Percentiles rank a stretch among this genome's conserved stretches.
Evolutionary conservation across 1,140 invertebrate species (phyloP).

Genomic region (Stratiolaelaps scimitus): DNA sequence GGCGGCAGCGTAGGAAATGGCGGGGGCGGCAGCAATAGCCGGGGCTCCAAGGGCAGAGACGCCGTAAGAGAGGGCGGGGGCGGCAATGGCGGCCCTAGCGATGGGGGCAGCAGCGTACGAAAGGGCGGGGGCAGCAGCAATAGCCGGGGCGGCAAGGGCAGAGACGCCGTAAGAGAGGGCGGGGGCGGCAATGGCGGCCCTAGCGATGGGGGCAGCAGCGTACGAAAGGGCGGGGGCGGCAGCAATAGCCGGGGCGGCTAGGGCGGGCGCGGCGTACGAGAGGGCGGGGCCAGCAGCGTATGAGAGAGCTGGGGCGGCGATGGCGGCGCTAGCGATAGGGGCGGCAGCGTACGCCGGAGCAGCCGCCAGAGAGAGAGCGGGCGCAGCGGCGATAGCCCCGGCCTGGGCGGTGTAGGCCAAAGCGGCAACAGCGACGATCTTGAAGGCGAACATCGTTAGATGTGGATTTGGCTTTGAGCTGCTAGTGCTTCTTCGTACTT

Average conservation of each 20-base stretch:
- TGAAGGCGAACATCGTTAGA: conserved; percentile 1
- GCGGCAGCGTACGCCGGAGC: not conserved
- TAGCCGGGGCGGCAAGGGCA: not conserved
- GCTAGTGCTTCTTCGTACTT: no score
- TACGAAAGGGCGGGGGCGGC: not conserved
- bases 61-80: conserved; percentile 1
- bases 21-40: not conserved
- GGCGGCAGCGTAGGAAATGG: not conserved
- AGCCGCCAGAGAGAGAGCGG: not conserved
- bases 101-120: conserved; percentile 13
- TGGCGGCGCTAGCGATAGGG: not conserved
- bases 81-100: conserved; percentile 1
- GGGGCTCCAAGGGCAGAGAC: not conserved
- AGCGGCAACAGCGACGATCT: conserved; percentile 17
- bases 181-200: not conserved
- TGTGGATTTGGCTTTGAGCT: no score
- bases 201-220: not conserved
- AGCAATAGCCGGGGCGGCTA: not conserved
- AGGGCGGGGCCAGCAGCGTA: conserved; percentile 16
- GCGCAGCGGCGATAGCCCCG: not conserved
- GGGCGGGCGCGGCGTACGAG: not conserved
- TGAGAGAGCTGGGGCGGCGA: not conserved
- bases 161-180: not conserved
- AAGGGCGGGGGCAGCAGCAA: not conserved
- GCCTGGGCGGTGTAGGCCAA: conserved; percentile 18